These are phyloP conservation scores for Dioctria linearis DNA, from an alignment of 2,888 invertebrate genomes.

Conservation along the genomic window DNA sequence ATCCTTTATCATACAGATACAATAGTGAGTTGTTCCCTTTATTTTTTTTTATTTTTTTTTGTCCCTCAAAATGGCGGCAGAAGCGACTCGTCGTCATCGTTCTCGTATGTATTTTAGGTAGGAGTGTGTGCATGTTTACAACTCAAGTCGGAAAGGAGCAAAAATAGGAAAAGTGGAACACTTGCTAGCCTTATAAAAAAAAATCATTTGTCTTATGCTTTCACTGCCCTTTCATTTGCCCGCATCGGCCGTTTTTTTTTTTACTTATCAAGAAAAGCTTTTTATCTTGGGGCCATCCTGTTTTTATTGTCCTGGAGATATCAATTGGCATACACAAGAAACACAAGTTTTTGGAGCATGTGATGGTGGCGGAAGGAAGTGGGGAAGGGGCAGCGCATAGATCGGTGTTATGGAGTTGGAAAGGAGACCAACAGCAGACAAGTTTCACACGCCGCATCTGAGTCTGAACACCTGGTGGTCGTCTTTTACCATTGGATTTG, in stretches of 20 bases:
- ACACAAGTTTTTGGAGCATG: background rate
- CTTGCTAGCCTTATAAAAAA: conserved; percentile 14
- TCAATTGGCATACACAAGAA: conserved; percentile 29
- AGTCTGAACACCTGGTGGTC: conserved; percentile 22
- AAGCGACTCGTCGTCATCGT: background rate
- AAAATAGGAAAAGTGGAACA: conserved; percentile 30
- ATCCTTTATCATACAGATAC: conserved; percentile 15
- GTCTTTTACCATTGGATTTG: background rate
- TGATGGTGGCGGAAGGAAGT: background rate
- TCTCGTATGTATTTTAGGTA: conserved; percentile 3
- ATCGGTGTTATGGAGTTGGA: background rate
- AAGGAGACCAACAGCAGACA: conserved; percentile 2
- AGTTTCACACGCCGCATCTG: conserved; percentile 24
- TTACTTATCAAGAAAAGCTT: conserved; percentile 26
- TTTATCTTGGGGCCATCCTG: conserved; percentile 44
- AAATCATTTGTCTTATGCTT: conserved; percentile 28
- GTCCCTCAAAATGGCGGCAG: conserved; percentile 41
- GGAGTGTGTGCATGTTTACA: conserved; percentile 32
- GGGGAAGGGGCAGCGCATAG: background rate
- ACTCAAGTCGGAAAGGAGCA: conserved; percentile 5
- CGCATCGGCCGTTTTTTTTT: conserved; percentile 39
- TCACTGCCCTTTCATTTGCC: conserved; percentile 43
- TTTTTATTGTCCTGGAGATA: conserved; percentile 43
- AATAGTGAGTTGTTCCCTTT: conserved; percentile 30
- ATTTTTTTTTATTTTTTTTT: background rate